Base-by-base conservation (phyloP, 2,888 invertebrate species). In the Chesias legatella region DNA sequence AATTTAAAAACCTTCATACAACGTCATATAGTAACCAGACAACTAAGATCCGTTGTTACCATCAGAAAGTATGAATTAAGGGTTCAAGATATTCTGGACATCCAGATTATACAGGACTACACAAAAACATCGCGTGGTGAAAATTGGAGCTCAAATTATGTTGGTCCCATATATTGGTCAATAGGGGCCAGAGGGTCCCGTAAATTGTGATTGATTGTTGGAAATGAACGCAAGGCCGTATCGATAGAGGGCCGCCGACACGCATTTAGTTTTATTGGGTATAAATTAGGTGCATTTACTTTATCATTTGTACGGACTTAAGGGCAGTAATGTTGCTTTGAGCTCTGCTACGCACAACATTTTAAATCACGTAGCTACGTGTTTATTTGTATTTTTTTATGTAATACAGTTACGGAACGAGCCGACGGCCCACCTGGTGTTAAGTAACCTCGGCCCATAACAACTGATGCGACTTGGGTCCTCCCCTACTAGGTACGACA, bases 161-260 rank as follows among this genome's bases (percentile, higher is more conserved):
- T n/a, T 69, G 72, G 76, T 34, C 53, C 34, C 59, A 60, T 56
- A 67, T 67, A 62, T 66, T 65, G 63, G 60, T 61, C 70, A 73
- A 73, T 69, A 64, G 70, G 71, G 73, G 70, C 67, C 67, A 61
- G 67, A 74, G 74, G 73, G 58, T 56, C 60, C 64, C 71, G 73
- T 80, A 73, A 70, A 84, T 84, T 81, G 80, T 83, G 83, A 85
- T 83, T 78, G 83, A 85, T 83, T 68, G 67, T 63, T 61, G 58
- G 60, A 53, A 52, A 56, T 56, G 53, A 65, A 57, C 59, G 56
- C 71, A 68, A 77, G 78, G 79, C 73, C 80, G 53, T 67, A 74
- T 74, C 61, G 78, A 73, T 73, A 70, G 60, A 58, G 40, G 53
- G 50, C 58, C 64, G 71, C 81, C 81, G 80, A 73, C 66, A 48